Evolutionary conservation across 1,140 invertebrate genomes (phyloP), one percentile per base, ranked within the genome.

Genomic region (Neomicropteryx cornuta): DNA sequence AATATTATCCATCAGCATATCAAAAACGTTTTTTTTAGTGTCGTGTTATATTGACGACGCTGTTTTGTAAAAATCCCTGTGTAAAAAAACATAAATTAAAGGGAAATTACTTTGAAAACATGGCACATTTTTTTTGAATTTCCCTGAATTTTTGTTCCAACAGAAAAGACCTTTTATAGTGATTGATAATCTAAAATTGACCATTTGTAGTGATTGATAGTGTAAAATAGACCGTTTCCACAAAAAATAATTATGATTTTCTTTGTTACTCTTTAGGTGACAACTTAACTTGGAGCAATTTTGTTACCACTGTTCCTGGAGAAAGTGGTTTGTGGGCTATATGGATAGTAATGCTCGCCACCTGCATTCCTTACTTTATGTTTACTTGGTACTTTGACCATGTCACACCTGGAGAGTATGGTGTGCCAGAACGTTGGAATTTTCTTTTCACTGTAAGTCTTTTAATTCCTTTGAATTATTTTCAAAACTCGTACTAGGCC

Each of bases 321-420:
- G 22, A 28, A 18, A 30, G 13, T 37, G 11, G 6, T 8, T 8
- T 24, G 6, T 24, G 6, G 23, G 23, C 23, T 8, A 24, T 24
- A 6, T 24, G 23, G 23, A 13, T n/a, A 8, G 13, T 38, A 17
- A 16, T 28, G 4, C 8, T 41, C 29, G 10, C 42, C n/a, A 20
- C 38, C 4, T 30, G 14, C 13, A 8, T 33, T 13, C 10, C 42
- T 11, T 28, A 10, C 34, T 40, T 19, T 22, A 16, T 30, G 5
- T n/a, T 42, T 8, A 37, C 42, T 13, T 47, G 32, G 38, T 44
- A 41, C 22, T 28, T 42, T 10, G 42, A 47, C 30, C 24, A 41
- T 22, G 36, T 47, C 0, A 41, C 29, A 4, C 42, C 42, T n/a
- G 45, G 42, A 5, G n/a, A 30, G 6, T 23, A 39, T 18, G 45